A percentile compares a stretch with the other conserved stretches of the same genome.
phyloP scores from a whole-genome alignment of 2,888 invertebrate genomes.

The Cephonodes hylas region DNA sequence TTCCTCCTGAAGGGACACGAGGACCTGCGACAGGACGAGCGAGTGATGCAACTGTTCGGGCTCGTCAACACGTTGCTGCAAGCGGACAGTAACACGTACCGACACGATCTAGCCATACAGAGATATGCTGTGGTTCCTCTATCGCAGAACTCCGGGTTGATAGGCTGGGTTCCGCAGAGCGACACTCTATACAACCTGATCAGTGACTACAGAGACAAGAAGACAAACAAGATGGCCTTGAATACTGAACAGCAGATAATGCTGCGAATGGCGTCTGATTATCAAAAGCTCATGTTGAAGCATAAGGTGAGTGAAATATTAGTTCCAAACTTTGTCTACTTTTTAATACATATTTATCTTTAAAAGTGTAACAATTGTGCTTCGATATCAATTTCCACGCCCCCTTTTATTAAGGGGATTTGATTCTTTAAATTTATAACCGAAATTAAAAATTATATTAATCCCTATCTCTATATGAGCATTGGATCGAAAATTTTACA shows the following conservation, averaged over 20 bases:
- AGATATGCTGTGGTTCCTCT: constrained; percentile 98
- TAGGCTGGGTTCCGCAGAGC: constrained; percentile 99
- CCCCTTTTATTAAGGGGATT: no score
- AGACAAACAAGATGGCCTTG: constrained; percentile 88
- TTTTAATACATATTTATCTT: neutral
- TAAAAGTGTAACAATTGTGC: no score
- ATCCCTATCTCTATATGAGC: no score
- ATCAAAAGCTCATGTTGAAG: constrained; percentile 97
- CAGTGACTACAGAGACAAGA: constrained; percentile 98
- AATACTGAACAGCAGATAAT: constrained; percentile 99
- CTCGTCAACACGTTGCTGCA: constrained; percentile 97
- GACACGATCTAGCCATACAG: constrained; percentile 89
- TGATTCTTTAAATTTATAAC: no score
- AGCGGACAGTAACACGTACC: constrained; percentile 96
- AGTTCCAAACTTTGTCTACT: neutral
- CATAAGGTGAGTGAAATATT: constrained; percentile 87
- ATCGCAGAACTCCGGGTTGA: constrained; percentile 98
- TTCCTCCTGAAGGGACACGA: constrained; percentile 99
- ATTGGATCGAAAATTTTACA: no score
- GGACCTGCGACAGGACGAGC: constrained; percentile 98
- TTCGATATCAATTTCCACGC: no score
- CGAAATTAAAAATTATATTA: no score
- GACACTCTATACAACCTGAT: constrained; percentile 99
- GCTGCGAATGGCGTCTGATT: constrained; percentile 98
- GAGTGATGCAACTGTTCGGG: constrained; percentile 99